Conservation (phyloP, 2,797 vertebrate genomes). For the Nannoperca obscura region DNA sequence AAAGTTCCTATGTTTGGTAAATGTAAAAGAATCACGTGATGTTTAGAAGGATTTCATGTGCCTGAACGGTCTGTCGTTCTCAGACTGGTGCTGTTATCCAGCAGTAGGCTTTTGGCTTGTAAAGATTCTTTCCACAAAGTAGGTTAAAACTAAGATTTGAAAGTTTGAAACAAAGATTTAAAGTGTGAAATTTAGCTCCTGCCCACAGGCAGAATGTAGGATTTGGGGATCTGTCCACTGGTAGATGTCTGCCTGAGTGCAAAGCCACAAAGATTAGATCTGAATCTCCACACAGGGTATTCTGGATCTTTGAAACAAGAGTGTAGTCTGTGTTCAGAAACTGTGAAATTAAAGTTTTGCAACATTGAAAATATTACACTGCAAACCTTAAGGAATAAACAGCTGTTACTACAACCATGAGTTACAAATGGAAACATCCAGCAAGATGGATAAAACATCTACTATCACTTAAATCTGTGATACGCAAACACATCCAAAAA, state of each 20-base stretch:
- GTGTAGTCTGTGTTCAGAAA: background rate
- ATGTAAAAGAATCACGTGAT: constrained; percentile 17
- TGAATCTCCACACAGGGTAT: constrained; percentile 11
- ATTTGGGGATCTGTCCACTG: constrained; percentile 11
- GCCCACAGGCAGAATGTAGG: background rate
- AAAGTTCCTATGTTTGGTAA: constrained; percentile 21
- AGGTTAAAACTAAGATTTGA: constrained; percentile 7
- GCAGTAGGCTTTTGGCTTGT: background rate
- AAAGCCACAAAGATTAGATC: constrained; percentile 43
- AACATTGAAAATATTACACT: constrained; percentile 1
- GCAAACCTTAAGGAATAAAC: constrained; percentile 6
- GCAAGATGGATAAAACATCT: background rate
- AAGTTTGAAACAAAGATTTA: constrained; percentile 18
- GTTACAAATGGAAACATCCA: constrained; percentile 12
- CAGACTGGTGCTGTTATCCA: background rate
- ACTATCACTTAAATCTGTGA: background rate
- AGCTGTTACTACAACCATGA: background rate
- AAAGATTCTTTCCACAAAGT: constrained; percentile 11
- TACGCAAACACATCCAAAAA: constrained; percentile 7
- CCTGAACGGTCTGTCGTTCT: constrained; percentile 5
- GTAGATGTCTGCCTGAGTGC: constrained; percentile 22
- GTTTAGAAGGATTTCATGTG: background rate
- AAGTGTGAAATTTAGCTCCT: background rate
- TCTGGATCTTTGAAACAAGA: background rate
- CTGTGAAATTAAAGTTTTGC: background rate